Evolutionary conservation across 1,140 invertebrate genomes (phyloP).

Genomic region (Bicyclus anynana): DNA sequence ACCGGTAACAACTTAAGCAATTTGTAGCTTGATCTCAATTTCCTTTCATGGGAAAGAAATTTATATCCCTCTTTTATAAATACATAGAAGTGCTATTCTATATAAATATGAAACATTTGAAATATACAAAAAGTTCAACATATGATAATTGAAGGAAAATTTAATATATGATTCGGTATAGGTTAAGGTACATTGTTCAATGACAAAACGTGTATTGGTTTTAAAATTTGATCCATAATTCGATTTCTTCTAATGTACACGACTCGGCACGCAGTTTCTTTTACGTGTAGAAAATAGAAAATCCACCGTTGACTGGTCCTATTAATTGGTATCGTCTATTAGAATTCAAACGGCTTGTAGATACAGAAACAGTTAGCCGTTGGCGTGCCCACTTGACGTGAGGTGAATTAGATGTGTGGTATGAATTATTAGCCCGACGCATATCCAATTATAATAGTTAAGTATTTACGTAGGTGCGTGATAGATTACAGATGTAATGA

Average conservation of each 20-base stretch:
- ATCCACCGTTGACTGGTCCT: constrained; percentile 71
- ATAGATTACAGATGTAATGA: constrained; percentile 43
- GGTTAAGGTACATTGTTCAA: neutral
- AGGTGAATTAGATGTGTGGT: constrained; percentile 51
- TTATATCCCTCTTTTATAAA: neutral
- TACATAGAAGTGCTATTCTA: no score
- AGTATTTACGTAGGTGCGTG: constrained; percentile 38
- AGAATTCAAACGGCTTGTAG: constrained; percentile 64
- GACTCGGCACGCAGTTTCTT: constrained; percentile 67
- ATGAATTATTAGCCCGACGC: constrained; percentile 48
- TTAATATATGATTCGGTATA: neutral
- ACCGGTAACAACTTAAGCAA: constrained; percentile 38
- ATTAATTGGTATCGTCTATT: constrained; percentile 70
- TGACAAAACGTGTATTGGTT: neutral
- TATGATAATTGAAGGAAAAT: neutral
- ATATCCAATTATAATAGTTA: constrained; percentile 42
- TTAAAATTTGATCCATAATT: constrained; percentile 36
- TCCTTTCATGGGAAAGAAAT: constrained; percentile 44
- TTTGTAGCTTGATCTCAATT: constrained; percentile 23
- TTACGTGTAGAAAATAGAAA: constrained; percentile 76
- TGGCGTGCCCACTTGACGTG: constrained; percentile 63
- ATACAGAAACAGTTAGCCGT: constrained; percentile 66
- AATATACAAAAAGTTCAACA: neutral
- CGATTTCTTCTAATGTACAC: constrained; percentile 58
- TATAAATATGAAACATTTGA: no score